Conservation (phyloP, 1,140 invertebrate species). For the Cydia pomonella region DNA sequence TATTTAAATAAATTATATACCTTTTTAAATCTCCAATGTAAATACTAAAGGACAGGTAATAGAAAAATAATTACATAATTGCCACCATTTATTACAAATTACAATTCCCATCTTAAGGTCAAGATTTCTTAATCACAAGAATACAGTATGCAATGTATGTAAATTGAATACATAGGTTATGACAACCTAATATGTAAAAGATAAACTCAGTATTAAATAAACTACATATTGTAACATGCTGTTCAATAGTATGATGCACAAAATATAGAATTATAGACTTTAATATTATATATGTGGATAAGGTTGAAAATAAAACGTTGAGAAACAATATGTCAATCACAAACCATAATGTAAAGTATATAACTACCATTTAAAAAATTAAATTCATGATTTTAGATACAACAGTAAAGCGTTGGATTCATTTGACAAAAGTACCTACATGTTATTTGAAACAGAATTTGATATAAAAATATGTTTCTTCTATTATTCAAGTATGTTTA, state of each 20-base stretch:
- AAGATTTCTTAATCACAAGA: background rate
- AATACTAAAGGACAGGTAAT: background rate
- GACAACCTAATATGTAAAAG: constrained; percentile 3
- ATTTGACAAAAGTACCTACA: constrained; percentile 9
- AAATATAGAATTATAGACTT: no score
- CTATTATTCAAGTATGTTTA: constrained; percentile 1
- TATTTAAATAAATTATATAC: background rate
- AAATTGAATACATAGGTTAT: constrained; percentile 16
- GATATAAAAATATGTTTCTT: constrained; percentile 24
- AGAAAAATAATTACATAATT: background rate
- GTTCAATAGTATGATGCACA: background rate
- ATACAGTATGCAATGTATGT: background rate
- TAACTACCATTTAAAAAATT: background rate
- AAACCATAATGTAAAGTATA: background rate
- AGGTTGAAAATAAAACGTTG: background rate
- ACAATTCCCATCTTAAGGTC: constrained; percentile 22
- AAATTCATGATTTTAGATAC: background rate
- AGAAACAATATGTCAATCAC: background rate
- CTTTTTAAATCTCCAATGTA: background rate
- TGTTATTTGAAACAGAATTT: constrained; percentile 12
- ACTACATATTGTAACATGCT: background rate
- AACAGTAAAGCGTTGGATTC: constrained; percentile 2
- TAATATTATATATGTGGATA: background rate
- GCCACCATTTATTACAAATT: constrained; percentile 24
- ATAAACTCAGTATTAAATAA: background rate